phyloP scores from a whole-genome alignment of 2,888 invertebrate species.

The Keiferia lycopersicella region DNA sequence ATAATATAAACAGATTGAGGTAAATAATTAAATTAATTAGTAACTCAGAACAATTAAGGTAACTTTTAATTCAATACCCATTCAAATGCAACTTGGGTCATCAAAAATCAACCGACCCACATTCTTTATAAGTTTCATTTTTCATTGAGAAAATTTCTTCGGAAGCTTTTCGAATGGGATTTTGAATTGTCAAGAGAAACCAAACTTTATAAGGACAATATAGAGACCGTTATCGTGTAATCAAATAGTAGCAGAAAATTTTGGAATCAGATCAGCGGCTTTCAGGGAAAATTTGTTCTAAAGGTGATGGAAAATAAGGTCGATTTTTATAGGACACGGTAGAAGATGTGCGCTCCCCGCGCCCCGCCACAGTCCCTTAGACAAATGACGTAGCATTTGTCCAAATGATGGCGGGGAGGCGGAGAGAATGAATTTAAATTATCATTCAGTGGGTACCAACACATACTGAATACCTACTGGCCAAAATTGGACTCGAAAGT shows the following conservation, averaged over 20 bases:
- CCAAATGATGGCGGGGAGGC: conserved; percentile 82
- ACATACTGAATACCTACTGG: conserved; percentile 58
- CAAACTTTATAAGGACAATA: conserved; percentile 49
- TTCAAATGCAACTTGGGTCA: conserved; percentile 56
- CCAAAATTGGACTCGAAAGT: conserved; percentile 61
- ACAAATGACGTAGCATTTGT: conserved; percentile 82
- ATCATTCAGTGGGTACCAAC: conserved; percentile 81
- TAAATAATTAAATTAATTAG: conserved; percentile 78
- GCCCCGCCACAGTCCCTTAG: conserved; percentile 66
- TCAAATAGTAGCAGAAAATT: conserved; percentile 61
- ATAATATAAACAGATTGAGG: conserved; percentile 68
- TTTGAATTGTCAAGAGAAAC: conserved; percentile 50
- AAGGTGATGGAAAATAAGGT: conserved; percentile 40
- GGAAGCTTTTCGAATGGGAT: conserved; percentile 73
- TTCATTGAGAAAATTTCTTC: conserved; percentile 68
- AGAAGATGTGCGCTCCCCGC: conserved; percentile 52
- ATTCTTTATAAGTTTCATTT: conserved; percentile 65
- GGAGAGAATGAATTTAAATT: conserved; percentile 83
- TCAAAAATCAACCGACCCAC: conserved; percentile 64
- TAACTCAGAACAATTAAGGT: conserved; percentile 72
- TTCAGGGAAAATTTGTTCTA: conserved; percentile 23
- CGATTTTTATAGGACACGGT: conserved; percentile 43
- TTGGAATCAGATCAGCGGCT: conserved; percentile 61
- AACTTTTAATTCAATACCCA: conserved; percentile 78
- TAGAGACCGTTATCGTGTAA: conserved; percentile 58